A percentile compares a stretch with the other conserved stretches of the same genome.
Conservation (phyloP, 2,888 invertebrate genomes). For the Arrhopalites spinosus region DNA sequence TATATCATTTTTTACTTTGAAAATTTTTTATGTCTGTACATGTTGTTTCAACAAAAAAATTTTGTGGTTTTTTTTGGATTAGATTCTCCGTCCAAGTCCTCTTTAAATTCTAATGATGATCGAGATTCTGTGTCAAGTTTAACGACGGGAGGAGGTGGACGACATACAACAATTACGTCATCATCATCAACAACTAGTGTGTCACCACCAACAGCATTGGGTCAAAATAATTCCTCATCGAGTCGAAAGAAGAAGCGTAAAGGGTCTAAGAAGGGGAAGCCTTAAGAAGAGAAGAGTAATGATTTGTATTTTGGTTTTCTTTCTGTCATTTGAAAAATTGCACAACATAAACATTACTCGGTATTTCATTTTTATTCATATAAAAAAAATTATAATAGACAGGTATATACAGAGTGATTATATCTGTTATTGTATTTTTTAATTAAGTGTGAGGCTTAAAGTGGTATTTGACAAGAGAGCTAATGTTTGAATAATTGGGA, state of each 20-base stretch:
- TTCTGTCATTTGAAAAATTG: not conserved
- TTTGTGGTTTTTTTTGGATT: too few species aligned
- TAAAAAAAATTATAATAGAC: not conserved
- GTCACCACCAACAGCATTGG: slow-evolving; percentile 4
- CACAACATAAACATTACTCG: too few species aligned
- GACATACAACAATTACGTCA: slow-evolving; percentile 32
- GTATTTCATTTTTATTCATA: not conserved
- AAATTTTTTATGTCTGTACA: too few species aligned
- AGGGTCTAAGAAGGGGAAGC: slow-evolving; percentile 16
- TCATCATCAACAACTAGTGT: slow-evolving; percentile 29
- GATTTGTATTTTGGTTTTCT: not conserved
- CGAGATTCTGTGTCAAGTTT: not conserved
- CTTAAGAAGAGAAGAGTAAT: not conserved
- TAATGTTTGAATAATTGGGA: too few species aligned
- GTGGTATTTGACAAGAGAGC: too few species aligned
- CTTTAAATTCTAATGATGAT: slow-evolving; percentile 31
- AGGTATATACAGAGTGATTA: too few species aligned
- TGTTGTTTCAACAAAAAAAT: too few species aligned
- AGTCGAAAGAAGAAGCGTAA: slow-evolving; percentile 44
- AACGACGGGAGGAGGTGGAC: not conserved
- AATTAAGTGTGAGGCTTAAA: too few species aligned
- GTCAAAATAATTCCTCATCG: slow-evolving; percentile 13
- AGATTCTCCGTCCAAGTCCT: slow-evolving; percentile 64
- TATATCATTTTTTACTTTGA: too few species aligned
- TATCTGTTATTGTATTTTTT: too few species aligned